These are phyloP conservation scores for Pelochelys cantorii DNA, from an alignment of 2,797 vertebrate genomes.

Conservation along the genomic window DNA sequence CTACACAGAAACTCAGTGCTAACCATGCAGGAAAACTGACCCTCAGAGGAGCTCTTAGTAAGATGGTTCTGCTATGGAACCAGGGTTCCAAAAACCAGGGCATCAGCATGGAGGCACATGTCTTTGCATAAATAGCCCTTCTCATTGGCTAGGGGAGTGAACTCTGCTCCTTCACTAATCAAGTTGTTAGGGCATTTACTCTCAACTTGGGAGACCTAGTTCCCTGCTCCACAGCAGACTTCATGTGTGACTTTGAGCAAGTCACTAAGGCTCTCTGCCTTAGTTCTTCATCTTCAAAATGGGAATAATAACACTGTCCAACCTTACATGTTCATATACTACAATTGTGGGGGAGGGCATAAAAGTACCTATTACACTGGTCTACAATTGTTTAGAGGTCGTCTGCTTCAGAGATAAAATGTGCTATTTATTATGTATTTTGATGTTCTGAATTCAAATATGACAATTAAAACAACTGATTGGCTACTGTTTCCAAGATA, in stretches of 20 bases:
- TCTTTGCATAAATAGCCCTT: background rate
- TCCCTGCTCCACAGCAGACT: background rate
- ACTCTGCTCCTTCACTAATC: background rate
- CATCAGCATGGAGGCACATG: rapidly evolving
- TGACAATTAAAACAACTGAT: too few relatives aligned
- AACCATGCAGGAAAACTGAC: background rate
- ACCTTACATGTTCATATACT: background rate
- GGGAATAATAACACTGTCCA: too few relatives aligned
- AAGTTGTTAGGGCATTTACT: background rate
- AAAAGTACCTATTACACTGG: background rate
- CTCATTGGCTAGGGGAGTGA: background rate
- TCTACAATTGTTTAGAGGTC: too few relatives aligned
- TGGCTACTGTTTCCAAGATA: too few relatives aligned
- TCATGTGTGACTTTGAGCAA: background rate
- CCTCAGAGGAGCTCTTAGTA: background rate
- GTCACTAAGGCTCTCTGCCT: background rate
- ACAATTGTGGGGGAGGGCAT: background rate
- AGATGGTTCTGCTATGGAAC: rapidly evolving
- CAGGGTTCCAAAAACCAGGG: rapidly evolving
- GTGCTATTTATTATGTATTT: too few relatives aligned
- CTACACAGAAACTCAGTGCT: background rate
- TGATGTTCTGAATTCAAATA: too few relatives aligned
- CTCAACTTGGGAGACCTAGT: background rate
- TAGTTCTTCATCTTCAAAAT: too few relatives aligned
- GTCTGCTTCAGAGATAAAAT: too few relatives aligned